Evolutionary conservation across 2,113 vertebrate species (phyloP).

Genomic region (Struthidea cinerea): DNA sequence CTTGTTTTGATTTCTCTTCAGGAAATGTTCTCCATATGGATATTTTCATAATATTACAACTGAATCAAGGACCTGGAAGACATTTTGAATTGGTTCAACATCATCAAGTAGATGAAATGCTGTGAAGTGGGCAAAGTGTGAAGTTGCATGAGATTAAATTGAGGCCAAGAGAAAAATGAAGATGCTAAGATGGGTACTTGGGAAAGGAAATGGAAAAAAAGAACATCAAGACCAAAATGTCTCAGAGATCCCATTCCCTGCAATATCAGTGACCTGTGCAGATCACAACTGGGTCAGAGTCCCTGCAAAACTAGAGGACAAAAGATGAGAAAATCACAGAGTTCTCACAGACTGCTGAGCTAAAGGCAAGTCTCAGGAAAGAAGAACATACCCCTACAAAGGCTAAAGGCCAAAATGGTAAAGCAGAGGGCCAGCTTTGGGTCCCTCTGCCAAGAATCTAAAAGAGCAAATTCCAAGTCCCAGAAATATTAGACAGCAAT

Average conservation of each 20-base stretch:
- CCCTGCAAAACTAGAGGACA: background rate
- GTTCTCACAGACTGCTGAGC: background rate
- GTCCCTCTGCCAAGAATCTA: slow-evolving; percentile 19
- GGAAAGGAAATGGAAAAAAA: background rate
- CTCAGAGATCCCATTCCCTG: background rate
- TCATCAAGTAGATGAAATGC: background rate
- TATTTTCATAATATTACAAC: background rate
- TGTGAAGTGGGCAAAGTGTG: background rate
- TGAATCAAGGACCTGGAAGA: background rate
- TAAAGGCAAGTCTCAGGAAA: slow-evolving; percentile 1
- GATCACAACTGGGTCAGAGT: background rate
- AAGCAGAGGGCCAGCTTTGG: background rate
- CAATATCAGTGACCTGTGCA: background rate
- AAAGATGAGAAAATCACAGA: background rate
- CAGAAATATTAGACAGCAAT: slow-evolving; percentile 19
- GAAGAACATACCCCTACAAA: slow-evolving; percentile 1
- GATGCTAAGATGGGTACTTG: background rate
- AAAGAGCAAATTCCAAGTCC: slow-evolving; percentile 49
- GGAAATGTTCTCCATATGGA: background rate
- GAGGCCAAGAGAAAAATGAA: background rate
- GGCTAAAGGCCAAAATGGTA: slow-evolving; percentile 39
- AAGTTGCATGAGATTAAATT: background rate
- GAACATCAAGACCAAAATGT: background rate
- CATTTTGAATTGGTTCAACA: background rate
- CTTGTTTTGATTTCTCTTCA: background rate